Base-by-base conservation (phyloP, 1,140 invertebrate species). In the Spodoptera litura region DNA sequence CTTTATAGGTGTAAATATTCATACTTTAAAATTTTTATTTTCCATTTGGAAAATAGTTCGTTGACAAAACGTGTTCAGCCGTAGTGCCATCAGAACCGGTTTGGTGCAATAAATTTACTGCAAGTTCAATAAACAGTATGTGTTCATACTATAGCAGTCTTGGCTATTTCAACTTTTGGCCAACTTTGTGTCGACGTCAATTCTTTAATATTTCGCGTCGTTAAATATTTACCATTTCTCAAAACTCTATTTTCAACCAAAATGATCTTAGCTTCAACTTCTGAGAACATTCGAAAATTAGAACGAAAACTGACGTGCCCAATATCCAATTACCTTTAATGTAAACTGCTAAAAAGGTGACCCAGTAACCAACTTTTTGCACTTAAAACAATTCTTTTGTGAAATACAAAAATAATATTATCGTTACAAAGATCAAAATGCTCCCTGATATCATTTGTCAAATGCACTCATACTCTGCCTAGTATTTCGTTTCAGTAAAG, bases 251-350 rank as follows among this genome's bases (percentile, higher is more conserved):
- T 71, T n/a, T n/a, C 10, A 10, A 51, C 20, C 38, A 44, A 44
- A 44, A 44, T 44, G 38, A 44, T 72, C 58, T 75, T 75, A n/a
- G 11, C 31, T 61, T 75, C 15, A 38, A 53, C 68, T 84, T 83
- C 80, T 61, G n/a, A 79, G 83, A 83, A 83, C 35, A 74, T 15
- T 64, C 12, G 73, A 11, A 49, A 75, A 70, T 53, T 70, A 52
- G 66, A 61, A 59, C 49, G 80, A 20, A 81, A 82, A 75, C 76
- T 79, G 81, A 81, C 84, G 78, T 78, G 80, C 78, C 61, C 73
- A 75, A 78, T 85, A 85, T 89, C 81, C 83, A 83, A 85, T 92
- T 88, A 87, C 87, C 77, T 86, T 85, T 85, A 86, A 83, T 87
- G 88, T 88, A 85, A 88, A 85, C 70, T 80, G 72, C 76, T 53